phyloP scores from a whole-genome alignment of 2,797 vertebrate species.

The Alosa sapidissima region DNA sequence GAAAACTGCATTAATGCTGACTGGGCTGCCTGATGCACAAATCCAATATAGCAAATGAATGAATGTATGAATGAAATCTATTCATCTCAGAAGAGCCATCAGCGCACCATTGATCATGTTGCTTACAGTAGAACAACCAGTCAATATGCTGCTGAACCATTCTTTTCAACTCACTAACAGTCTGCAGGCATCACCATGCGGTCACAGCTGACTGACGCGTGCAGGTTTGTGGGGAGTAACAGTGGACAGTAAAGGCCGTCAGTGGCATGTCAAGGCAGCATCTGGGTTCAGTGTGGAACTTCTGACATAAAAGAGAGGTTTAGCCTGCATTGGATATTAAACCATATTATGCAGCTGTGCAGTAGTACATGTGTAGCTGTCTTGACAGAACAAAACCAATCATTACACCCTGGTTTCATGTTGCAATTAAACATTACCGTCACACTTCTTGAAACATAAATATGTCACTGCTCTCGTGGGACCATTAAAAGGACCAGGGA shows the following conservation, averaged over 20 bases:
- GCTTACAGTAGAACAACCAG: background rate
- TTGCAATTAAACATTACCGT: background rate
- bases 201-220: background rate
- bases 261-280: background rate
- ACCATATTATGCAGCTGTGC: background rate
- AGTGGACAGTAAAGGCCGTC: background rate
- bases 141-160: slow-evolving; percentile 10
- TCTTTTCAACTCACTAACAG: background rate
- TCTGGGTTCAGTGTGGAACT: background rate
- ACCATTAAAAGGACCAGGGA: background rate
- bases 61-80: background rate
- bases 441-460: background rate
- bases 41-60: background rate
- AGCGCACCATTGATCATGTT: background rate
- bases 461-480: background rate
- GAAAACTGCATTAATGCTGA: background rate
- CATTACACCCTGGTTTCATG: background rate
- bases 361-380: background rate
- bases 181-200: background rate
- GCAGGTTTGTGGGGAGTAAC: background rate
- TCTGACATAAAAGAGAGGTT: background rate
- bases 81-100: background rate
- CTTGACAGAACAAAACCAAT: background rate
- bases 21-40: background rate
- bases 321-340: background rate